These are phyloP conservation scores for Auanema sp. DNA, from an alignment of 2,888 invertebrate species.

Conservation along the genomic window DNA sequence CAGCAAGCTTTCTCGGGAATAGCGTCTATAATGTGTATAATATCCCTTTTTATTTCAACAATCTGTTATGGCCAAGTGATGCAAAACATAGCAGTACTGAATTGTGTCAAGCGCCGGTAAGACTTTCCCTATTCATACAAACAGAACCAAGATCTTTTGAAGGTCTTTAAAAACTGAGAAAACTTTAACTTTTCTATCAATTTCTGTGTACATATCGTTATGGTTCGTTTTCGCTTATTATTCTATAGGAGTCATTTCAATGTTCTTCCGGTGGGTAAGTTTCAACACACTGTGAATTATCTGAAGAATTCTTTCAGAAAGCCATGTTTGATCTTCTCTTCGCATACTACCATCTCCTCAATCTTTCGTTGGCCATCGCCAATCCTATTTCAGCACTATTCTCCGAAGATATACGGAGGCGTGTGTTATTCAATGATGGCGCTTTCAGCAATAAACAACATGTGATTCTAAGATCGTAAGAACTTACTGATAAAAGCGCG, in stretches of 20 bases:
- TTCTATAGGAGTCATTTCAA: constrained; percentile 11
- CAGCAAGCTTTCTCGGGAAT: no score
- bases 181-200: constrained; percentile 20
- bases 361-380: constrained; percentile 15
- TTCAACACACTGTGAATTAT: neutral
- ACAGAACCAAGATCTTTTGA: no score
- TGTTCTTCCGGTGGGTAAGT: constrained; percentile 19
- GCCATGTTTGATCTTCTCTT: constrained; percentile 17
- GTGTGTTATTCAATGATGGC: constrained; percentile 18
- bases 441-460: constrained; percentile 16
- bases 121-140: no score
- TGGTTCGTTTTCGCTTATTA: constrained; percentile 22
- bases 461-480: constrained; percentile 11
- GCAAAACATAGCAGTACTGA: no score
- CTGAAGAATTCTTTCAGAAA: constrained; percentile 3
- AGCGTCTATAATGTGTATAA: constrained; percentile 19
- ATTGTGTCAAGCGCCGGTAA: no score
- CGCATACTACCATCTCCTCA: constrained; percentile 20
- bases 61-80: constrained; percentile 9
- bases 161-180: constrained; percentile 18
- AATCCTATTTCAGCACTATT: constrained; percentile 21
- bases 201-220: constrained; percentile 20
- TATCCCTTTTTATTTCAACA: constrained; percentile 18
- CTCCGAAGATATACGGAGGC: constrained; percentile 19
- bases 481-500: constrained; percentile 33